A percentile compares a stretch with the other conserved stretches of the same genome.
Conservation (phyloP, 1,140 invertebrate genomes). For the Diorhabda elongata region DNA sequence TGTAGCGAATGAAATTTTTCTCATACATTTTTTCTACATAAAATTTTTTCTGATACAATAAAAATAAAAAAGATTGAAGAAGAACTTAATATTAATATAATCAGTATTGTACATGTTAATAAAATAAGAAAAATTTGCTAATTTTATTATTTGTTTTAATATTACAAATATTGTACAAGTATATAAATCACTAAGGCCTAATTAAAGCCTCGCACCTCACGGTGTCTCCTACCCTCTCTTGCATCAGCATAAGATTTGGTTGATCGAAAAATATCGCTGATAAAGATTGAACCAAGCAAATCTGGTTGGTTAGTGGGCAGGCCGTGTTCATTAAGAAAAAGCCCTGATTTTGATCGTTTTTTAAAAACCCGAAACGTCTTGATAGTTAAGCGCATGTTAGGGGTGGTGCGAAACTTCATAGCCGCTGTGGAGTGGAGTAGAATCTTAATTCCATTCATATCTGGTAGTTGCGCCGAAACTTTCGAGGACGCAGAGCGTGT, state of each 20-base stretch:
- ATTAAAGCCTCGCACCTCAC: not conserved
- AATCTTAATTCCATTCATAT: constrained; percentile 6
- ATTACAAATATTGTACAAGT: too few species aligned
- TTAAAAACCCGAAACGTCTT: constrained; percentile 37
- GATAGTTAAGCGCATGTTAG: constrained; percentile 32
- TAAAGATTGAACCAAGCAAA: constrained; percentile 30
- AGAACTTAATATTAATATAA: too few species aligned
- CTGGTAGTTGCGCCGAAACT: constrained; percentile 28
- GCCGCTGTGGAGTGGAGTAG: not conserved
- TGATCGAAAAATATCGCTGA: constrained; percentile 31
- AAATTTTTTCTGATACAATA: too few species aligned
- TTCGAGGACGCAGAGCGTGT: constrained; percentile 24
- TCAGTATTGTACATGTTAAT: too few species aligned
- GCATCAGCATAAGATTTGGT: constrained; percentile 19
- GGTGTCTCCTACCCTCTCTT: too few species aligned
- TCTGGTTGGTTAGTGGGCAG: constrained; percentile 42
- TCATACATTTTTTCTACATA: too few species aligned
- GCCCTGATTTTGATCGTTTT: constrained; percentile 37
- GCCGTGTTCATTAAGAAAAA: constrained; percentile 43
- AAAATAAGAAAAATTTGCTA: too few species aligned
- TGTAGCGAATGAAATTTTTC: too few species aligned
- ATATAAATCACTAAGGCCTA: not conserved
- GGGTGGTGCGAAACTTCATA: constrained; percentile 30
- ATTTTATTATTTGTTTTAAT: too few species aligned
- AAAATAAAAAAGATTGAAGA: too few species aligned